phyloP scores from a whole-genome alignment of 2,797 vertebrate species.

The Selene dorsalis region DNA sequence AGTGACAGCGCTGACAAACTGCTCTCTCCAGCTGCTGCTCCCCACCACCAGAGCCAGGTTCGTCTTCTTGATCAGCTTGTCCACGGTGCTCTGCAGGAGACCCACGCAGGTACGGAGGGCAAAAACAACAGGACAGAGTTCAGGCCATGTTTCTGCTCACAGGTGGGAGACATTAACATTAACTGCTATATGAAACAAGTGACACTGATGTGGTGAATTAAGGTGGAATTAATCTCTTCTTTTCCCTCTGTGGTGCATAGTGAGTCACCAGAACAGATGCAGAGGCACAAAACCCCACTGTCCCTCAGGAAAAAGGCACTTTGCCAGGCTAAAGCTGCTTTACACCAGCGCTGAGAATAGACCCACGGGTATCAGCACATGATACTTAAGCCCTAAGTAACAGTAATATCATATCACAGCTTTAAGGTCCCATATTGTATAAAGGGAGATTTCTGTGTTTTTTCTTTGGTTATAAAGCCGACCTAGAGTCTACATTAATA shows the following conservation, averaged over 20 bases:
- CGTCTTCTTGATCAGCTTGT: slow-evolving; percentile 92
- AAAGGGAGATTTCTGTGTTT: too few species aligned
- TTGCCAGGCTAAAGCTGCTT: slow-evolving; percentile 36
- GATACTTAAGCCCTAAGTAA: slow-evolving; percentile 14
- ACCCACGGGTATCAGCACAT: slow-evolving; percentile 16
- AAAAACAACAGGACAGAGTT: slow-evolving; percentile 14
- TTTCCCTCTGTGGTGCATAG: slow-evolving; percentile 37
- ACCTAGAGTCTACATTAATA: neutral
- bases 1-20: slow-evolving; percentile 91
- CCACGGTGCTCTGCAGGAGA: slow-evolving; percentile 87
- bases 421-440: neutral
- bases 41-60: slow-evolving; percentile 91
- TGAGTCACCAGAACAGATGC: slow-evolving; percentile 54
- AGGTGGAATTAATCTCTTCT: slow-evolving; percentile 43
- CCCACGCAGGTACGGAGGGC: slow-evolving; percentile 22
- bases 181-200: neutral
- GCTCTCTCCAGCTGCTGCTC: slow-evolving; percentile 92
- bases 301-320: slow-evolving; percentile 47
- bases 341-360: slow-evolving; percentile 39
- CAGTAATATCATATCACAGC: slow-evolving; percentile 29
- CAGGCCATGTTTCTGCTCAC: neutral
- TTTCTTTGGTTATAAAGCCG: too few species aligned
- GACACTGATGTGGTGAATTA: slow-evolving; percentile 18
- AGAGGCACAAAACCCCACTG: slow-evolving; percentile 21
- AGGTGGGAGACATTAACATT: slow-evolving; percentile 1